Evolutionary conservation across 2,797 vertebrate species (phyloP), one percentile per base, ranked within the genome.

Genomic region (Trematomus bernacchii): DNA sequence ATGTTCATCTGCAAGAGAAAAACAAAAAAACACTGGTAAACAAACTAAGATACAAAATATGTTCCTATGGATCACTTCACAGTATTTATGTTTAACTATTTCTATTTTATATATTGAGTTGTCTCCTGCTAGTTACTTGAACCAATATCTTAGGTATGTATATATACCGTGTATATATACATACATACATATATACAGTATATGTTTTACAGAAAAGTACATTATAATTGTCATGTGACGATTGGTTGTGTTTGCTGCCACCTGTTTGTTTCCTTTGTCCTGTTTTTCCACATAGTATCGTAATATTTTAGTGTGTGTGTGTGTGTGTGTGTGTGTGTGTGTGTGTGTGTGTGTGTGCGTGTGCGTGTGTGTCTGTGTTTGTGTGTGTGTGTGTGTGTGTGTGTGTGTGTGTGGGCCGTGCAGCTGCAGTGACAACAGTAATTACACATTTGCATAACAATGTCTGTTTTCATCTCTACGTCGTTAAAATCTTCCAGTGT

Each of bases 1-100:
- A 95, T 96, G 89, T 98, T 99, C 95, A 96, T 97, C 97, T 98
- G 93, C 1, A 73, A 27, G 10, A 57, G 0, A n/a, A 8, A n/a
- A 47, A 9, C 1, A 30, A 7, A 30, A 30, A 8, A 3, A 15
- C 21, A 46, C 21, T 18, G 0, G 27, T 15, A 11, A 44, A 16
- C 1, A 62, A 4, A 42, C 13, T 4, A 10, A 3, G 10, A 55
- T 11, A 11, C 0, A 9, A 0, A 3, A 21, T 2, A 21, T 21
- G 21, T 23, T 23, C 21, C 21, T 2, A 23, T 23, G 21, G 21
- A 23, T 23, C 21, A 27, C 23, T 27, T 27, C 23, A 4, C 23
- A 27, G 23, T 3, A 27, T 27, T 3, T 27, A 23, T 23, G 23
- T 27, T 27, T 0, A 27, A 2, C 23, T 27, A 3, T 27, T 3